Evolutionary conservation across 2,888 invertebrate genomes (phyloP).

Genomic region (Ophraella communa): DNA sequence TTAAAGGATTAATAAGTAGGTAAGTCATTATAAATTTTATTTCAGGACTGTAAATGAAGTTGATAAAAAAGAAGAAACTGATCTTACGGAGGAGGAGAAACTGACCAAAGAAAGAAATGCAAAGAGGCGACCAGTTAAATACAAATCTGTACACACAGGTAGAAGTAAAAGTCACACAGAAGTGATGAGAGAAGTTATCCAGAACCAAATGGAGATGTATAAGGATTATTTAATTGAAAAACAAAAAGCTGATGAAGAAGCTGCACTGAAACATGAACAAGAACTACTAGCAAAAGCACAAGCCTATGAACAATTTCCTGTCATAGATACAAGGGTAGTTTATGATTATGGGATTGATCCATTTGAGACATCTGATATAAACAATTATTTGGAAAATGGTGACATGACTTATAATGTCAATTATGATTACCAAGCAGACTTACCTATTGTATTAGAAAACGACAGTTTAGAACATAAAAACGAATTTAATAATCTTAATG

Average conservation of each 20-base stretch:
- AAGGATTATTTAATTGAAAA: conserved; percentile 43
- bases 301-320: conserved; percentile 26
- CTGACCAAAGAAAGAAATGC: conserved; percentile 66
- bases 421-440: conserved; percentile 23
- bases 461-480: conserved; percentile 6
- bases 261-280: conserved; percentile 9
- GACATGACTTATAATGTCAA: conserved; percentile 19
- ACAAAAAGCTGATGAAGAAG: conserved; percentile 14
- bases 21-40: no score
- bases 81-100: conserved; percentile 59
- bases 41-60: conserved; percentile 33
- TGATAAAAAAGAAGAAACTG: conserved; percentile 49
- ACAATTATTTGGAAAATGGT: conserved; percentile 6
- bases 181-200: conserved; percentile 66
- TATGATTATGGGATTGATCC: conserved; percentile 21
- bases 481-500: background rate
- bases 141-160: conserved; percentile 64
- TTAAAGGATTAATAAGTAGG: no score
- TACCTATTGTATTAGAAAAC: conserved; percentile 8
- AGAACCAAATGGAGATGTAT: conserved; percentile 62
- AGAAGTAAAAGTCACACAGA: conserved; percentile 65
- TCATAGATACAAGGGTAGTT: conserved; percentile 10
- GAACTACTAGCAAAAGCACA: conserved; percentile 20
- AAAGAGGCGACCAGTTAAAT: conserved; percentile 66
- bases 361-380: conserved; percentile 2